These are phyloP conservation scores for Prionailurus viverrinus DNA, from an alignment of 2,113 vertebrate genomes.

Conservation along the genomic window DNA sequence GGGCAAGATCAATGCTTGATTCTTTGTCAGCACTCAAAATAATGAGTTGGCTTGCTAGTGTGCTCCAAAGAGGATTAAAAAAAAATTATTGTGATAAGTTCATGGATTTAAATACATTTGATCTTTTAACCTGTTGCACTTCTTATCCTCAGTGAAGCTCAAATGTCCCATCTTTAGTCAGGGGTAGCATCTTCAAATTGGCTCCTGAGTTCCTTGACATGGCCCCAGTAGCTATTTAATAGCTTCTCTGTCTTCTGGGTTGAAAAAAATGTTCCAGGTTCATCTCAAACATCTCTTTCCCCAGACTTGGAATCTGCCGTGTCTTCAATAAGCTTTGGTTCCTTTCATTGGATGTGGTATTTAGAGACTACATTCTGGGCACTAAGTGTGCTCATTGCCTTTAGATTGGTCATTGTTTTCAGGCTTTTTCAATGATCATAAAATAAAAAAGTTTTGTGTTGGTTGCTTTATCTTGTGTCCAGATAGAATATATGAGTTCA, in stretches of 20 bases:
- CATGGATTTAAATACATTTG: conserved; percentile 64
- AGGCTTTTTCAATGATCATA: conserved; percentile 34
- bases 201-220: conserved; percentile 28
- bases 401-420: conserved; percentile 34
- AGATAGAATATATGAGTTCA: conserved; percentile 27
- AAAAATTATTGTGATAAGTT: conserved; percentile 6
- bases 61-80: conserved; percentile 13
- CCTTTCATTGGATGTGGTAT: background rate
- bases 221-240: background rate
- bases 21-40: conserved; percentile 52
- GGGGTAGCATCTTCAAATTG: conserved; percentile 11
- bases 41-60: conserved; percentile 26
- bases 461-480: background rate
- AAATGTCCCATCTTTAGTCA: conserved; percentile 30
- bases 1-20: conserved; percentile 11
- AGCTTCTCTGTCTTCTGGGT: conserved; percentile 13
- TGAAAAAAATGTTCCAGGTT: background rate
- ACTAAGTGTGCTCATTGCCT: background rate
- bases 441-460: conserved; percentile 13
- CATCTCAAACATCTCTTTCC: conserved; percentile 2
- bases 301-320: background rate
- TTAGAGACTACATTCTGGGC: conserved; percentile 29
- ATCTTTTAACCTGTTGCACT: conserved; percentile 20
- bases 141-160: conserved; percentile 37
- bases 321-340: conserved; percentile 38